Conservation (phyloP, 2,113 vertebrate genomes). For the Ammodytes dubius region DNA sequence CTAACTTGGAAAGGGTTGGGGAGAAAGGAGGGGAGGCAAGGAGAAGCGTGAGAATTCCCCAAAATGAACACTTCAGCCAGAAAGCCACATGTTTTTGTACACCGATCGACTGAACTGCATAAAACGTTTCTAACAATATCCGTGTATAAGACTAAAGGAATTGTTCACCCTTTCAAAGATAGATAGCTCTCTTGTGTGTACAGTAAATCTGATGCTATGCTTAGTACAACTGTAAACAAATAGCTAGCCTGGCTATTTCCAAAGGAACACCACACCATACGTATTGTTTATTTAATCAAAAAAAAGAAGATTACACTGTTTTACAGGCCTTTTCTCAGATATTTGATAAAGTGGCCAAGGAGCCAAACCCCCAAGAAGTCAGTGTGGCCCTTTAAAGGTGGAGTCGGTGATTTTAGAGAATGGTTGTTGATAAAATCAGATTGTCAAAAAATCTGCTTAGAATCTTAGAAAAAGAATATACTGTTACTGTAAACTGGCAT, state of each 20-base stretch:
- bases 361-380: not conserved
- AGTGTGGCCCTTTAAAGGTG: not conserved
- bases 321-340: not conserved
- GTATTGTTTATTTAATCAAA: constrained; percentile 10
- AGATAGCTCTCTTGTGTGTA: too few relatives aligned
- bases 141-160: not conserved
- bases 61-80: not conserved
- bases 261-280: not conserved
- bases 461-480: too few relatives aligned
- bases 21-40: not conserved
- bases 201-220: not conserved
- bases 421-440: too few relatives aligned
- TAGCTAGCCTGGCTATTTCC: not conserved
- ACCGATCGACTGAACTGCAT: not conserved
- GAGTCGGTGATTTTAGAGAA: not conserved
- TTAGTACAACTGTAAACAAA: not conserved
- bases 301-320: not conserved
- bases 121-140: not conserved
- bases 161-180: not conserved
- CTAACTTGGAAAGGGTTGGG: not conserved
- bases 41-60: too few relatives aligned
- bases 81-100: not conserved
- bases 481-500: too few relatives aligned
- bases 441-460: too few relatives aligned
- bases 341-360: not conserved